Conservation (phyloP, 2,888 invertebrate genomes). For the Lepas anatifera region DNA sequence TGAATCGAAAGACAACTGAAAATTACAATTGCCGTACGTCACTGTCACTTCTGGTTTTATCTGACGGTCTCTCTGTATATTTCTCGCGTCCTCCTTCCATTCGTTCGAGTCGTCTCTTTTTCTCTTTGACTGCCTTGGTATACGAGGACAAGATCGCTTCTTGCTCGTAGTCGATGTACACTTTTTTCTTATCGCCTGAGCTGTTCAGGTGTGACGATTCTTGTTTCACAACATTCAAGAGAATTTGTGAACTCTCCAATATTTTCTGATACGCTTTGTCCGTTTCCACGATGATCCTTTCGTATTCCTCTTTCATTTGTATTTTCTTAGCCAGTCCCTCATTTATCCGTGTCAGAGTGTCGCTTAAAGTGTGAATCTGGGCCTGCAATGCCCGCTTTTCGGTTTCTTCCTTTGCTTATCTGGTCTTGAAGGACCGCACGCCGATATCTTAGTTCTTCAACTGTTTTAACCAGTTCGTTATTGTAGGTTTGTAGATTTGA, state of each 20-base stretch:
- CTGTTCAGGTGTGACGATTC: neutral
- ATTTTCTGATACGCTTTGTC: slow-evolving; percentile 1
- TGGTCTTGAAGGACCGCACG: neutral
- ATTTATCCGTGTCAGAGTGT: neutral
- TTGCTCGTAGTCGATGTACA: neutral
- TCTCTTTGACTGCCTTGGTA: neutral
- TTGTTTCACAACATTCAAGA: neutral
- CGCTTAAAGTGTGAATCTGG: neutral
- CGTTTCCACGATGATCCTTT: neutral
- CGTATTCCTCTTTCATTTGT: neutral
- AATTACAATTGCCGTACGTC: neutral
- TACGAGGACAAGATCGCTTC: neutral
- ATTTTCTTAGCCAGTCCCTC: neutral
- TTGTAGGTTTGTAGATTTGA: neutral
- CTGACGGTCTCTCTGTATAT: neutral
- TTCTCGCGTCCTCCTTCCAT: neutral
- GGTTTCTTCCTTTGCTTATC: neutral
- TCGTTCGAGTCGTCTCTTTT: neutral
- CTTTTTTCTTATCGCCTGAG: neutral
- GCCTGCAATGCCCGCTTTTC: neutral
- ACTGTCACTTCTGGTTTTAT: neutral
- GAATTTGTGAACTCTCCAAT: neutral
- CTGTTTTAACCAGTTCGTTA: neutral
- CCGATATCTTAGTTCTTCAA: neutral
- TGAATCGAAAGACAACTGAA: neutral